Evolutionary conservation across 2,113 vertebrate species (phyloP).

Genomic region (Arvicanthis niloticus): DNA sequence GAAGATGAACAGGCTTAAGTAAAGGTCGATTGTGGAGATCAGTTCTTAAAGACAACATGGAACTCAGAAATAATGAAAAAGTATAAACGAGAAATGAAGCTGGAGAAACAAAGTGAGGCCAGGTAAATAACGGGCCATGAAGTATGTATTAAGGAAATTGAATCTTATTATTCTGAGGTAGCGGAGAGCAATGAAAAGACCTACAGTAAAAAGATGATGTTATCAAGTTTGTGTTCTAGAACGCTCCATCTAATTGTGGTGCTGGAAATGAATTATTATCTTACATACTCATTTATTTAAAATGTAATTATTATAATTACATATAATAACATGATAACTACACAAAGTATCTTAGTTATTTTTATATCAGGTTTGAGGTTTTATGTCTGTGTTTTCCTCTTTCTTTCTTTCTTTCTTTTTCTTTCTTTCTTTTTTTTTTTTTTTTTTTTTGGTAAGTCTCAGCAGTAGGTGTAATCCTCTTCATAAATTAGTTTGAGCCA

Average conservation of each 20-base stretch:
- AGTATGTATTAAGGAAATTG: neutral
- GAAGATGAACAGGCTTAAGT: neutral
- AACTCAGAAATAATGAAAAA: neutral
- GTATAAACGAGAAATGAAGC: neutral
- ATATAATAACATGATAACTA: neutral
- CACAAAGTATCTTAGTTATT: neutral
- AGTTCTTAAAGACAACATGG: neutral
- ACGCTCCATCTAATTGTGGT: neutral
- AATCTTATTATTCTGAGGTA: neutral
- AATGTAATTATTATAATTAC: conserved; percentile 41
- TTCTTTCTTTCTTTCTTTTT: neutral
- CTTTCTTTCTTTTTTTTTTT: neutral
- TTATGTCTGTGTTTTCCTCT: neutral
- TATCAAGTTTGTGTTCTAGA: conserved; percentile 37
- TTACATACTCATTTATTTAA: conserved; percentile 50
- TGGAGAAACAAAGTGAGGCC: neutral
- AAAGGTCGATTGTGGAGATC: neutral
- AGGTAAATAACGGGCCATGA: neutral
- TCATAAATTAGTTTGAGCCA: neutral
- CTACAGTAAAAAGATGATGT: neutral
- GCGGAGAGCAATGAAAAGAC: neutral
- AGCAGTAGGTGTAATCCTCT: neutral
- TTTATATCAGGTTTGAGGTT: conserved; percentile 2
- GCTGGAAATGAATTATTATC: conserved; percentile 14
- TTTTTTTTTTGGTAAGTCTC: neutral